Percentiles rank a stretch among this genome's conserved stretches.
phyloP scores from a whole-genome alignment of 1,140 invertebrate species.

The Drosophila rufa region DNA sequence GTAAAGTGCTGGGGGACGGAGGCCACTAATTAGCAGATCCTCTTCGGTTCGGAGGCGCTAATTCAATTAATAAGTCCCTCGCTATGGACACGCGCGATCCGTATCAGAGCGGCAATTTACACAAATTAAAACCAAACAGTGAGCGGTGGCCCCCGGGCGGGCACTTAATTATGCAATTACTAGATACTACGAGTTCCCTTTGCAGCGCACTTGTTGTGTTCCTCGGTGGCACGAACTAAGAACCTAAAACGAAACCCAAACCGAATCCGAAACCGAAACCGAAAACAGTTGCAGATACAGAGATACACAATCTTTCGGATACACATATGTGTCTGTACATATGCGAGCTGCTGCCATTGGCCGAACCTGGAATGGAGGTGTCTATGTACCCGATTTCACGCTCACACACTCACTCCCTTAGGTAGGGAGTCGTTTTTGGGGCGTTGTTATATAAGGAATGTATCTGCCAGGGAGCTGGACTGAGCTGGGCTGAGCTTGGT shows the following conservation, averaged over 20 bases:
- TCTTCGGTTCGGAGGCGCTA: slow-evolving; percentile 59
- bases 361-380: slow-evolving; percentile 43
- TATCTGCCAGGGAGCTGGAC: slow-evolving; percentile 5
- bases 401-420: slow-evolving; percentile 5
- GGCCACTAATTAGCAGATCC: slow-evolving; percentile 44
- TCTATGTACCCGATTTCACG: slow-evolving; percentile 52
- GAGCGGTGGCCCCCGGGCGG: slow-evolving; percentile 1
- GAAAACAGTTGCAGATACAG: slow-evolving; percentile 27
- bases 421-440: slow-evolving; percentile 22
- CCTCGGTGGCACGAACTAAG: slow-evolving; percentile 15
- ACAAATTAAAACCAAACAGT: slow-evolving; percentile 53
- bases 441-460: slow-evolving; percentile 31
- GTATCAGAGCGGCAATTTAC: slow-evolving; percentile 49
- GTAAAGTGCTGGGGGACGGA: background rate
- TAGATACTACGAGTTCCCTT: slow-evolving; percentile 29
- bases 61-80: slow-evolving; percentile 72
- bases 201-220: slow-evolving; percentile 12
- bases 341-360: slow-evolving; percentile 62
- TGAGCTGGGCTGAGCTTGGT: slow-evolving; percentile 1
- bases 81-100: slow-evolving; percentile 54
- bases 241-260: background rate
- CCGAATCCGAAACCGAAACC: slow-evolving; percentile 32
- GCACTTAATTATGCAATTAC: slow-evolving; percentile 57
- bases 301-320: slow-evolving; percentile 41
- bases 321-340: slow-evolving; percentile 30